Evolutionary conservation across 2,113 vertebrate genomes (phyloP).

Genomic region (Mus spicilegus): DNA sequence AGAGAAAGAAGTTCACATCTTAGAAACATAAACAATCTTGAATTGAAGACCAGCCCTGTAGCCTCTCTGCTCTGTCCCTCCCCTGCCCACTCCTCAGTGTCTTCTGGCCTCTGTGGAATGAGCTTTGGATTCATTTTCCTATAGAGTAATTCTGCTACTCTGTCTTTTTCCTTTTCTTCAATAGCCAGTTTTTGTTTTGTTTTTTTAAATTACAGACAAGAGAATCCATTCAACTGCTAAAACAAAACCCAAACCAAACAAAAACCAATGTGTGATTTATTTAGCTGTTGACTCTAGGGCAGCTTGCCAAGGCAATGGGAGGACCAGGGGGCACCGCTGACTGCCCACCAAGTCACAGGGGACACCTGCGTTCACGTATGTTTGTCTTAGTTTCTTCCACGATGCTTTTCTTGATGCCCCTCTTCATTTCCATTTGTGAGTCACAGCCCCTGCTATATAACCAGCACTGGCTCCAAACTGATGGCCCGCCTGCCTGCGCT

Average conservation of each 20-base stretch:
- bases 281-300: rapidly evolving
- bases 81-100: background rate
- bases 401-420: background rate
- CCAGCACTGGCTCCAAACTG: background rate
- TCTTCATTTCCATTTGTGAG: background rate
- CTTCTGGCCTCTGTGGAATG: background rate
- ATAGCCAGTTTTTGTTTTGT: background rate
- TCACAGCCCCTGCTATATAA: background rate
- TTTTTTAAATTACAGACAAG: background rate
- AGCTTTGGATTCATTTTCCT: background rate
- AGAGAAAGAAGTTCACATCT: background rate
- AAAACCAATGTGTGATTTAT: background rate
- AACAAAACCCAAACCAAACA: background rate
- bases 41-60: background rate
- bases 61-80: background rate
- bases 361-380: background rate
- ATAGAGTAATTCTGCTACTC: background rate
- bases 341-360: background rate
- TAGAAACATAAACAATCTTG: background rate
- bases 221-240: background rate
- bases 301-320: background rate
- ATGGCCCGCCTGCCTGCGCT: background rate
- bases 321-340: background rate
- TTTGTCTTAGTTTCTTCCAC: background rate
- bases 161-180: background rate